Conservation (phyloP, 2,888 invertebrate genomes). For the Tupiocoris notatus region DNA sequence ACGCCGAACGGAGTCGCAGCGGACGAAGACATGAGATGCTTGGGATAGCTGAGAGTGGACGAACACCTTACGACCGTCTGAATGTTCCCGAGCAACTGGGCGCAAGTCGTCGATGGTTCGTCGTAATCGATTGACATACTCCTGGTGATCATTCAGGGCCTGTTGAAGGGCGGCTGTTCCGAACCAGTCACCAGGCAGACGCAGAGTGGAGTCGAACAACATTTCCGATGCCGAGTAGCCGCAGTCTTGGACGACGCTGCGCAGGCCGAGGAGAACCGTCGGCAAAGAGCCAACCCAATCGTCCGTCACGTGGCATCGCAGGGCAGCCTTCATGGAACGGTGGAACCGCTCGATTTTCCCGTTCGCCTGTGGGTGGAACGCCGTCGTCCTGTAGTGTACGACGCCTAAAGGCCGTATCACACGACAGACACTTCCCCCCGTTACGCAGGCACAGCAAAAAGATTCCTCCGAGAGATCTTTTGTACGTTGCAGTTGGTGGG, state of each 20-base stretch:
- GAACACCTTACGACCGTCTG: not conserved
- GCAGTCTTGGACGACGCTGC: conserved; percentile 51
- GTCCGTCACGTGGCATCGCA: conserved; percentile 46
- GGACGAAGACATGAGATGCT: conserved; percentile 16
- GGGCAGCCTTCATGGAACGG: conserved; percentile 54
- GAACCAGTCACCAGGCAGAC: not conserved
- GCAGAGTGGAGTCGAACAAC: not conserved
- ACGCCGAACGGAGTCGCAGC: conserved; percentile 8
- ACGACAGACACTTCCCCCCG: too few relatives aligned
- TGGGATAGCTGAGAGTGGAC: not conserved
- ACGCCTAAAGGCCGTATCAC: too few relatives aligned
- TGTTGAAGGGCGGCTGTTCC: not conserved
- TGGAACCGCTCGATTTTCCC: too few relatives aligned
- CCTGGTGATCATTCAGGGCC: not conserved
- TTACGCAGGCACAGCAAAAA: too few relatives aligned
- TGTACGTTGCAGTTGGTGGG: too few relatives aligned
- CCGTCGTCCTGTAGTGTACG: too few relatives aligned
- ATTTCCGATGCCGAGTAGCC: conserved; percentile 42
- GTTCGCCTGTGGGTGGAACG: too few relatives aligned
- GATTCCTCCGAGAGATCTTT: too few relatives aligned
- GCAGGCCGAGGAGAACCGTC: conserved; percentile 52
- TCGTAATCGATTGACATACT: not conserved
- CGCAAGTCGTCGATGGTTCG: not conserved
- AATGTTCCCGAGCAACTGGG: not conserved
- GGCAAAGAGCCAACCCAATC: conserved; percentile 52